Percentiles rank a stretch among this genome's conserved stretches.
Evolutionary conservation across 1,140 invertebrate genomes (phyloP).

Genomic region (Arctopsyche grandis): DNA sequence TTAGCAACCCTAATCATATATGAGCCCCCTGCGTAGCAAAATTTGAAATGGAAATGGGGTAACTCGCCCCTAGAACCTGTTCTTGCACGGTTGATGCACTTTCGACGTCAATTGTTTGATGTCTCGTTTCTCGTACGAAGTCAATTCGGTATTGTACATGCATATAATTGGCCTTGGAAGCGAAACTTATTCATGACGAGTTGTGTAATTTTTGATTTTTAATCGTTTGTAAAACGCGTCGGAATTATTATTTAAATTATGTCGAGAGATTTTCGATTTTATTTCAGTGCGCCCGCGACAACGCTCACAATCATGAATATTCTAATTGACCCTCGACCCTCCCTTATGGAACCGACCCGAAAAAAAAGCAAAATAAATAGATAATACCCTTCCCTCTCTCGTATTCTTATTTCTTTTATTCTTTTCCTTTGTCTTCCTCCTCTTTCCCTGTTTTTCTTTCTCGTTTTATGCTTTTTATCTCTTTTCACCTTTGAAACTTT

Average conservation of each 20-base stretch:
- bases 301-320: slow-evolving; percentile 51
- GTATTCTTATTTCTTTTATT: slow-evolving; percentile 27
- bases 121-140: too few species aligned
- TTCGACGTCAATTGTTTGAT: too few species aligned
- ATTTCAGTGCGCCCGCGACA: not conserved
- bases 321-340: slow-evolving; percentile 47
- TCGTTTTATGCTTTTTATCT: slow-evolving; percentile 22
- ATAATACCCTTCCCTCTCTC: slow-evolving; percentile 29
- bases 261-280: not conserved
- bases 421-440: slow-evolving; percentile 29
- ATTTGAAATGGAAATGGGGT: slow-evolving; percentile 14
- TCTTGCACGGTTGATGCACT: slow-evolving; percentile 13
- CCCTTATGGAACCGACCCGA: slow-evolving; percentile 35
- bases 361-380: slow-evolving; percentile 52
- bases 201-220: slow-evolving; percentile 13
- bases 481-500: slow-evolving; percentile 26
- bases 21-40: not conserved
- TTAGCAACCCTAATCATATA: not conserved
- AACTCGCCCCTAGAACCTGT: slow-evolving; percentile 17
- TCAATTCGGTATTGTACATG: too few species aligned
- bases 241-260: slow-evolving; percentile 2
- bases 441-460: slow-evolving; percentile 19
- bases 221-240: not conserved
- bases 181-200: too few species aligned
- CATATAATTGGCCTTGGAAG: too few species aligned